These are phyloP conservation scores for Hydractinia symbiolongicarpus DNA, from an alignment of 30 jellyfish, hydroid and myxozoan species.

Conservation along the genomic window DNA sequence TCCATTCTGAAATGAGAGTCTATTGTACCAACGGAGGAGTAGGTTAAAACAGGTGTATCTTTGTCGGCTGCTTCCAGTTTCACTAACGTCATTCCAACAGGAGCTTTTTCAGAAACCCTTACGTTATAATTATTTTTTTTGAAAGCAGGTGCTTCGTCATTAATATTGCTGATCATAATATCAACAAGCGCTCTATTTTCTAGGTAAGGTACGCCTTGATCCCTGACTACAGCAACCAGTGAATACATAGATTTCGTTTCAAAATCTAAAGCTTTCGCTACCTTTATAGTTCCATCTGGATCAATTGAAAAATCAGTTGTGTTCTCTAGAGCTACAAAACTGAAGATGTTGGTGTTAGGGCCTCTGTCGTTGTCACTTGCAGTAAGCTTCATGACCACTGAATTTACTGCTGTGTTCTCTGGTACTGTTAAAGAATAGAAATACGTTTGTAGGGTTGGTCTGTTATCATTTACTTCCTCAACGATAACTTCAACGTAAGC, in stretches of 20 bases:
- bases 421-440: constrained; percentile 33
- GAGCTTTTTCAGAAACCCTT: constrained; percentile 76
- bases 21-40: neutral
- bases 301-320: constrained; percentile 51
- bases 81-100: constrained; percentile 39
- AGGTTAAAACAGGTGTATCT: constrained; percentile 25
- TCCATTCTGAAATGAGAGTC: constrained; percentile 13
- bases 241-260: constrained; percentile 50
- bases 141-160: constrained; percentile 64
- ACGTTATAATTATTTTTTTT: constrained; percentile 33
- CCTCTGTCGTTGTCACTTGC: constrained; percentile 73
- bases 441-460: constrained; percentile 45
- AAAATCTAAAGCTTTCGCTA: constrained; percentile 32
- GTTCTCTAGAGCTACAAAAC: constrained; percentile 25
- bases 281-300: constrained; percentile 17
- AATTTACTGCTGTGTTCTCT: constrained; percentile 67
- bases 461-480: constrained; percentile 59
- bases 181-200: constrained; percentile 41
- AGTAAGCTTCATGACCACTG: constrained; percentile 27
- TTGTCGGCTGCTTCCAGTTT: constrained; percentile 60
- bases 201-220: constrained; percentile 64
- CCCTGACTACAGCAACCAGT: constrained; percentile 71
- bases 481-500: constrained; percentile 51
- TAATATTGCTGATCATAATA: constrained; percentile 49
- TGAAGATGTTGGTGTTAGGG: neutral